Conservation (phyloP, 1,140 invertebrate species). For the Apocrypta bakeri region DNA sequence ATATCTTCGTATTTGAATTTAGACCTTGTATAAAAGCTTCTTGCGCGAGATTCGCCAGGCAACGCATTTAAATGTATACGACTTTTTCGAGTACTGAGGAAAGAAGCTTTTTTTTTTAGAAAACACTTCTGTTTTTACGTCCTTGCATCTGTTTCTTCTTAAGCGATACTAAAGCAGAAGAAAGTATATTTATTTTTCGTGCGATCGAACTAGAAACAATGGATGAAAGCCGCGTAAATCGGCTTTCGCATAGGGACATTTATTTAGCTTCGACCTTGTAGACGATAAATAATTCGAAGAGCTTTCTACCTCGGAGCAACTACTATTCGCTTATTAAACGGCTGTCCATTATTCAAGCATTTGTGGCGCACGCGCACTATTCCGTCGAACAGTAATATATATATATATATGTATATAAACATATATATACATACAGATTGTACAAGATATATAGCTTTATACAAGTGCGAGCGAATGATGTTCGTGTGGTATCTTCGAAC, state of each 20-base stretch:
- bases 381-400: background rate
- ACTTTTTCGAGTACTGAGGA: background rate
- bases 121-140: background rate
- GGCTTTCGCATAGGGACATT: constrained; percentile 62
- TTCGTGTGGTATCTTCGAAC: no score
- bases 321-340: constrained; percentile 69
- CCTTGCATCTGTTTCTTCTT: background rate
- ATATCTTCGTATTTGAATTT: constrained; percentile 28
- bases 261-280: constrained; percentile 70
- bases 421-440: background rate
- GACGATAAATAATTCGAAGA: constrained; percentile 68
- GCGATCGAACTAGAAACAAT: constrained; percentile 56
- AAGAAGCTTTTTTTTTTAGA: background rate
- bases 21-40: background rate
- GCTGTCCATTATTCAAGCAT: constrained; percentile 69
- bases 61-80: background rate
- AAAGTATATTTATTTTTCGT: constrained; percentile 57
- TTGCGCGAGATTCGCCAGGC: no score
- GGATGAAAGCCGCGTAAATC: constrained; percentile 68
- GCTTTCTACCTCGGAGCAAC: constrained; percentile 47
- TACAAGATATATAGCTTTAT: background rate
- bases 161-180: background rate
- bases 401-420: no score
- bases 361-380: background rate
- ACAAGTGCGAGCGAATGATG: background rate